These are phyloP conservation scores for Enhydra lutris DNA, from an alignment of 2,113 vertebrate species.

Conservation along the genomic window DNA sequence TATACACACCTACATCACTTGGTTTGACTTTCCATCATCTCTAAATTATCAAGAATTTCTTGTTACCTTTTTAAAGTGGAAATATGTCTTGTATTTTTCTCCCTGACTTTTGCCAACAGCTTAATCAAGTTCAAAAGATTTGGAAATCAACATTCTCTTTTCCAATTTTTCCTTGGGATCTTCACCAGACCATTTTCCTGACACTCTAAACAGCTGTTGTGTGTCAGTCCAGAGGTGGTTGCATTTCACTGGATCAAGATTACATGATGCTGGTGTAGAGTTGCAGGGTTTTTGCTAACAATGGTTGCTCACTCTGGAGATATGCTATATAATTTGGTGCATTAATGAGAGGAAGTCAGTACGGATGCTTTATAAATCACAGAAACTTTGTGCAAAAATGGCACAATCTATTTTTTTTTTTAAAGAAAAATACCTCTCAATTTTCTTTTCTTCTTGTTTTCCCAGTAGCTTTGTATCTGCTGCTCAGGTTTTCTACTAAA, in stretches of 20 bases:
- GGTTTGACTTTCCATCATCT: background rate
- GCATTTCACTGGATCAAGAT: constrained; percentile 43
- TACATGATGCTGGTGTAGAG: constrained; percentile 27
- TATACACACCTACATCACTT: background rate
- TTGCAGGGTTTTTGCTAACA: constrained; percentile 44
- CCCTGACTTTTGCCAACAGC: background rate
- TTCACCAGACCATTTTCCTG: background rate
- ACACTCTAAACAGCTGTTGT: constrained; percentile 24
- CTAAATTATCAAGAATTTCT: constrained; percentile 2
- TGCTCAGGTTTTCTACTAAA: background rate
- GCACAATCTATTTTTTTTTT: background rate
- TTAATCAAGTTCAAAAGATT: background rate
- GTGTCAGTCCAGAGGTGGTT: constrained; percentile 52
- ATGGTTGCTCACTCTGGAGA: background rate
- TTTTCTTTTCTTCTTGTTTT: constrained; percentile 38
- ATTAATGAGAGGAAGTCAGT: constrained; percentile 43
- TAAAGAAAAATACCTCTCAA: constrained; percentile 20
- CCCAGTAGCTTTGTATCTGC: background rate
- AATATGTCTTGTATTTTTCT: background rate
- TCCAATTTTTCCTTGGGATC: background rate
- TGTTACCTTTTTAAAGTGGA: constrained; percentile 11
- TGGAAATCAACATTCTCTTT: background rate
- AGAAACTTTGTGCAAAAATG: constrained; percentile 42
- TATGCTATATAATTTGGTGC: constrained; percentile 29
- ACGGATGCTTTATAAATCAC: constrained; percentile 44